phyloP scores from a whole-genome alignment of 2,888 invertebrate genomes.

The Unio pictorum region DNA sequence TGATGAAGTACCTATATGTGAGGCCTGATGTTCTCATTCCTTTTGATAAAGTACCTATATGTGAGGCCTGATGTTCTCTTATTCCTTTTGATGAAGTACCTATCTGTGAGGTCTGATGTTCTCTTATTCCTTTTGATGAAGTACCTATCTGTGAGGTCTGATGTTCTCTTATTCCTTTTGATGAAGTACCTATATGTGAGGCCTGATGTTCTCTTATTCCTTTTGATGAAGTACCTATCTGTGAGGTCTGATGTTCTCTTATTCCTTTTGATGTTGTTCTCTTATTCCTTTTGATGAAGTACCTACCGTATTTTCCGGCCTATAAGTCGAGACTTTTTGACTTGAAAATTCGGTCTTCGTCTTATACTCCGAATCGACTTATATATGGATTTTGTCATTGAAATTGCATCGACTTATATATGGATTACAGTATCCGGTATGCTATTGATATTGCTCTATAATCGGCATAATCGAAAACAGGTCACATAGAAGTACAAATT shows the following conservation, averaged over 20 bases:
- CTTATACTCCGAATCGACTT: too few relatives aligned
- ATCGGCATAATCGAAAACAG: too few relatives aligned
- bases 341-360: too few relatives aligned
- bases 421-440: too few relatives aligned
- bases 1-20: conserved; percentile 72
- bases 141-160: neutral
- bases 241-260: too few relatives aligned
- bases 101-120: neutral
- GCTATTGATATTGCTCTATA: too few relatives aligned
- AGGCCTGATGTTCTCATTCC: conserved; percentile 46
- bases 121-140: neutral
- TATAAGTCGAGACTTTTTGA: too few relatives aligned
- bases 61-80: neutral
- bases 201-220: conserved; percentile 51
- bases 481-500: too few relatives aligned
- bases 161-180: conserved; percentile 68
- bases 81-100: neutral
- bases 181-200: conserved; percentile 70
- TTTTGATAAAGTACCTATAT: conserved; percentile 73
- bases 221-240: conserved; percentile 74
- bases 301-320: too few relatives aligned
- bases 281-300: conserved; percentile 75
- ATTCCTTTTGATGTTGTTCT: conserved; percentile 75
- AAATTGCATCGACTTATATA: too few relatives aligned
- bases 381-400: too few relatives aligned